phyloP scores from a whole-genome alignment of 2,888 invertebrate genomes.

The Margaritifera margaritifera region DNA sequence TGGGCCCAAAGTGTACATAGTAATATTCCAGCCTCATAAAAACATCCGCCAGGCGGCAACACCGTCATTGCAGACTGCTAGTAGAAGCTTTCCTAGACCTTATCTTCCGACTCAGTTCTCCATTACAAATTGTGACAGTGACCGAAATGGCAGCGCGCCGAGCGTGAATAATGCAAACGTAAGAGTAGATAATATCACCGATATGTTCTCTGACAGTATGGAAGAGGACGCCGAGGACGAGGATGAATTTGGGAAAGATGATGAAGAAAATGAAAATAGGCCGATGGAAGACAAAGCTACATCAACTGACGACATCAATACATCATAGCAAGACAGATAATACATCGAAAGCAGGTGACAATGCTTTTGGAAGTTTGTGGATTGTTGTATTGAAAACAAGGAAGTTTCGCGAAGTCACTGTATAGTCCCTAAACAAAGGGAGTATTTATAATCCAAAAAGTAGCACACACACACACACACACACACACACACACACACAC shows the following conservation, averaged over 20 bases:
- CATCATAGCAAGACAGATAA: no score
- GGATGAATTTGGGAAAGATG: conserved; percentile 43
- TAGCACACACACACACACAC: no score
- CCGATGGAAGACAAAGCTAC: conserved; percentile 36
- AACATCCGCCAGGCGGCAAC: conserved; percentile 78
- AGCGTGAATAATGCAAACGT: conserved; percentile 17
- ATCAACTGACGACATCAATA: conserved; percentile 25
- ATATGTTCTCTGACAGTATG: conserved; percentile 56
- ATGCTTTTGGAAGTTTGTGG: no score
- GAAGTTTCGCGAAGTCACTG: no score
- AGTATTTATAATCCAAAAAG: no score
- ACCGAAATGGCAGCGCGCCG: conserved; percentile 19
- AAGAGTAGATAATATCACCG: conserved; percentile 41
- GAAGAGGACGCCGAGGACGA: conserved; percentile 57
- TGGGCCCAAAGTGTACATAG: conserved; percentile 83
- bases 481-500: conserved; percentile 6
- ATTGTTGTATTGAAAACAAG: no score
- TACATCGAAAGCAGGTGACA: neutral
- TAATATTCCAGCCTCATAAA: conserved; percentile 83
- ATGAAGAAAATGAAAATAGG: conserved; percentile 29
- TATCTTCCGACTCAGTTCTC: conserved; percentile 32
- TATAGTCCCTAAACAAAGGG: no score
- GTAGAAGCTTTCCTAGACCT: conserved; percentile 37
- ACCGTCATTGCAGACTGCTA: conserved; percentile 51
- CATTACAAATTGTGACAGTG: conserved; percentile 11